These are phyloP conservation scores for Hemichromis elongatus DNA, from an alignment of 2,113 vertebrate genomes.

Conservation along the genomic window DNA sequence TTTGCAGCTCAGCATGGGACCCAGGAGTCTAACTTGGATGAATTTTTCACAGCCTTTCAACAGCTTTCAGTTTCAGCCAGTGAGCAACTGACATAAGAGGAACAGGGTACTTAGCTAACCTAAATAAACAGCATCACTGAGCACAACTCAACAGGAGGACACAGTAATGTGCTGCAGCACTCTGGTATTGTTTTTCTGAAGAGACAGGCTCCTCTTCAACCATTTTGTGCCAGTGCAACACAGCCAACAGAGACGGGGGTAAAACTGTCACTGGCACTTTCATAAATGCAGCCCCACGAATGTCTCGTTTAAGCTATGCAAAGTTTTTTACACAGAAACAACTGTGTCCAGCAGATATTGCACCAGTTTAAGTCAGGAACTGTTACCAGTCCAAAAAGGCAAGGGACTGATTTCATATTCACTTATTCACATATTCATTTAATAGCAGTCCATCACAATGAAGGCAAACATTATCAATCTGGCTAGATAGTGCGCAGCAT, in stretches of 20 bases:
- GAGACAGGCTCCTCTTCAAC: slow-evolving; percentile 18
- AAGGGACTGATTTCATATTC: neutral
- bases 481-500: neutral
- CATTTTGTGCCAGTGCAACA: slow-evolving; percentile 40
- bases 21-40: slow-evolving; percentile 42
- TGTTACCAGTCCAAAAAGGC: neutral
- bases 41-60: slow-evolving; percentile 53
- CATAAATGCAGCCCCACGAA: neutral
- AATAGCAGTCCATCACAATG: neutral
- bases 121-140: slow-evolving; percentile 35
- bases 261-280: neutral
- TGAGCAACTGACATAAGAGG: slow-evolving; percentile 27
- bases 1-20: slow-evolving; percentile 41
- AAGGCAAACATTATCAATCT: neutral
- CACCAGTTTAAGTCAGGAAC: neutral
- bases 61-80: slow-evolving; percentile 27
- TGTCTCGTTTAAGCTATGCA: neutral
- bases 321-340: neutral
- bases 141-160: neutral
- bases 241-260: neutral
- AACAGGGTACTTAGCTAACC: slow-evolving; percentile 30
- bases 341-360: neutral
- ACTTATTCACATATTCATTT: neutral
- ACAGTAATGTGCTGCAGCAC: neutral
- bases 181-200: slow-evolving; percentile 37